A percentile compares a stretch with the other conserved stretches of the same genome.
These are phyloP conservation scores for Andrena hattorfiana DNA, from an alignment of 2,888 invertebrate species.

Conservation along the genomic window DNA sequence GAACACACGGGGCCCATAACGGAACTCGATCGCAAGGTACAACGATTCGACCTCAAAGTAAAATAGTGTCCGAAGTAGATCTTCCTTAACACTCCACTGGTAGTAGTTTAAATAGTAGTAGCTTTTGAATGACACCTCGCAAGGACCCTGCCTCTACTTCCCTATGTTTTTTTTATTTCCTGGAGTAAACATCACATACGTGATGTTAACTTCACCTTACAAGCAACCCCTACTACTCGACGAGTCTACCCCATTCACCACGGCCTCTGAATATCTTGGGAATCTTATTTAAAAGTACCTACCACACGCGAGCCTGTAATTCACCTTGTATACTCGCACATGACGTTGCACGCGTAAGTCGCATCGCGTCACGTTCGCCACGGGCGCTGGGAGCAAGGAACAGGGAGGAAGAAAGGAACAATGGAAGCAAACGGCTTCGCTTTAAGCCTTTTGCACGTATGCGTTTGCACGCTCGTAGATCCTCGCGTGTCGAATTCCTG, in stretches of 20 bases:
- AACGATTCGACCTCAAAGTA: background rate
- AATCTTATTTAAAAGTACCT: background rate
- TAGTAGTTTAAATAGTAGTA: background rate
- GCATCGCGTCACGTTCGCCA: constrained; percentile 47
- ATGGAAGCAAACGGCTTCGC: constrained; percentile 46
- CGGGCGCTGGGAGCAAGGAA: constrained; percentile 24
- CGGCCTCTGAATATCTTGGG: background rate
- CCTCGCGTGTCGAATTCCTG: constrained; percentile 58
- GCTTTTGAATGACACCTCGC: background rate
- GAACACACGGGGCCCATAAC: constrained; percentile 83
- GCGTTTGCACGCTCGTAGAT: constrained; percentile 57
- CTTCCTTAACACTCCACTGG: background rate
- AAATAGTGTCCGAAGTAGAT: background rate
- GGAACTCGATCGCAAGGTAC: constrained; percentile 89
- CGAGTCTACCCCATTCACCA: background rate
- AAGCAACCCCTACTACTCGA: too few relatives aligned
- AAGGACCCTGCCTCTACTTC: background rate
- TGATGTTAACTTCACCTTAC: background rate
- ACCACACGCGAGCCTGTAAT: constrained; percentile 15
- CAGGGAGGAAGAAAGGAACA: constrained; percentile 44
- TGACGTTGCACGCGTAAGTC: constrained; percentile 5
- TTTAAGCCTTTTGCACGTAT: constrained; percentile 58
- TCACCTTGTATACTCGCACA: constrained; percentile 4
- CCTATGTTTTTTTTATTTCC: too few relatives aligned
- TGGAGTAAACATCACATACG: too few relatives aligned